Base-by-base conservation (phyloP, 2,888 invertebrate genomes). In the Drosophila limbata region DNA sequence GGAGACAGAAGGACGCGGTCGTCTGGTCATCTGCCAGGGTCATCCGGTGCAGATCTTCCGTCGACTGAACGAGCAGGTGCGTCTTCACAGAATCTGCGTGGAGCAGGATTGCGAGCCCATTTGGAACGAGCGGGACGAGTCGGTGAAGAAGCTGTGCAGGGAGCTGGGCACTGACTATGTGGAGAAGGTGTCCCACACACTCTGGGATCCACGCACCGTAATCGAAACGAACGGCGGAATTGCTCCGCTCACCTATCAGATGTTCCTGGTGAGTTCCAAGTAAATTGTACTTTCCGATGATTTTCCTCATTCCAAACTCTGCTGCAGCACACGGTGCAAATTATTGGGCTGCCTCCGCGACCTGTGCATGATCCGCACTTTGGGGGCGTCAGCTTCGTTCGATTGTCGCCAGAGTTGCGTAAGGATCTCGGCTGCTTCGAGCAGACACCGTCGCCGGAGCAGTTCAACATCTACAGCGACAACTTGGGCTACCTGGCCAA, bases 91-190 rank as follows among this genome's bases (percentile, higher is more conserved):
- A 76, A 86, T 95, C 9, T 94, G 94, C 80, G 94, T 94, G 88
- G 95, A 95, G 85, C 94, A 95, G 91, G 96, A 96, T 84, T 95
- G 95, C 83, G 96, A 96, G 91, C 95, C 96, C 0, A 94, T 95
- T 51, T 96, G 95, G 95, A 93, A 93, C 10, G 91, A 92, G 0
- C 93, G 96, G 1, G 96, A 96, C 90, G 93, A 94, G 19, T 85
- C 92, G 4, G 94, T 95, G 0, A 94, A 94, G 78, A 65, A 75
- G 0, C 90, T 94, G 17, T 95, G 96, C 81, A 88, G 90, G 1
- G 93, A 94, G 67, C 90, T 93, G 42, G 94, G 93, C 21, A 94
- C 96, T 3, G 85, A 92, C 50, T 94, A 94, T 53, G 90, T 92
- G 40, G 96, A 96, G 84, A 93, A 94, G 79, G 94, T 95, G 3